Evolutionary conservation across 2,113 vertebrate species (phyloP).

Genomic region (Pholis gunnellus): DNA sequence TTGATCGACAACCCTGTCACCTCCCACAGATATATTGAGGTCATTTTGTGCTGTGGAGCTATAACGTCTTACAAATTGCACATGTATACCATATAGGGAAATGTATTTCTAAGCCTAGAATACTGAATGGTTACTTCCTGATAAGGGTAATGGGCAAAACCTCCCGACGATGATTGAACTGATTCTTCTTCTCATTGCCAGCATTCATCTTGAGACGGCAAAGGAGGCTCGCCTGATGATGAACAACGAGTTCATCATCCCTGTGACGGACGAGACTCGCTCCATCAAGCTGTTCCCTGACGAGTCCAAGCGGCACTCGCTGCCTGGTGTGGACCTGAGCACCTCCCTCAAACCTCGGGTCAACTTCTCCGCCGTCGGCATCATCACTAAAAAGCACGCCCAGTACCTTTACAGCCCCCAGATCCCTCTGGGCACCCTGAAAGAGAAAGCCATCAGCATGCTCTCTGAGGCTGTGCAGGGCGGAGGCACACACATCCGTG

Average conservation of each 20-base stretch:
- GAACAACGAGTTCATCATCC: constrained; percentile 99
- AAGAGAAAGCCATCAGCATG: constrained; percentile 95
- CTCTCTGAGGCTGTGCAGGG: constrained; percentile 93
- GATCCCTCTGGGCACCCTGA: constrained; percentile 90
- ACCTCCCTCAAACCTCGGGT: constrained; percentile 92
- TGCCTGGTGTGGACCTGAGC: constrained; percentile 92
- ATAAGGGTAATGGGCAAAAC: not conserved
- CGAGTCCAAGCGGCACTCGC: constrained; percentile 90
- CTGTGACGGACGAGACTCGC: constrained; percentile 92
- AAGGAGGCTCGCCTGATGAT: constrained; percentile 97
- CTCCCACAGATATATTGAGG: constrained; percentile 21
- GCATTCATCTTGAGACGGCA: constrained; percentile 93
- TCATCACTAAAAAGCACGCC: constrained; percentile 86
- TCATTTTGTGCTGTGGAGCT: constrained; percentile 13
- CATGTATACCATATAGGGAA: constrained; percentile 14
- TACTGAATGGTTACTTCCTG: constrained; percentile 13
- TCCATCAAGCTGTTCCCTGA: constrained; percentile 91
- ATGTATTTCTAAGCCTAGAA: not conserved
- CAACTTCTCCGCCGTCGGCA: constrained; percentile 89
- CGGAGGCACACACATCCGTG: constrained; percentile 92
- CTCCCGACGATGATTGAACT: constrained; percentile 6
- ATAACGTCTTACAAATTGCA: not conserved
- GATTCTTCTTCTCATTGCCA: constrained; percentile 61
- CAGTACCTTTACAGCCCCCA: constrained; percentile 89
- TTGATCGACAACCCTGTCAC: constrained; percentile 29